Conservation (phyloP, 2,888 invertebrate genomes). For the Drosophila ezoana region DNA sequence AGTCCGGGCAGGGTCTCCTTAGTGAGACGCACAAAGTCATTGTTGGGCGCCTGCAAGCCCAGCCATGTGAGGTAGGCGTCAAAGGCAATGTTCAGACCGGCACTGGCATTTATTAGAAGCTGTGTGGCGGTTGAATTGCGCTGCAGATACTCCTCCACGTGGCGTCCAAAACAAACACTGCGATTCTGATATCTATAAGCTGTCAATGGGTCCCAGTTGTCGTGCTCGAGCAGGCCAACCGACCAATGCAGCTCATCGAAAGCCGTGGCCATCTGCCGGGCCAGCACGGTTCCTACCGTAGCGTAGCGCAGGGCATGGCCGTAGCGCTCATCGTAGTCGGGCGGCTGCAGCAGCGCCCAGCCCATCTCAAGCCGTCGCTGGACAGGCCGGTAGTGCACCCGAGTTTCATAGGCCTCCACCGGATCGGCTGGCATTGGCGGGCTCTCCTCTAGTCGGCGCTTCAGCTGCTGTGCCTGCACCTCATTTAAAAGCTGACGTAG, state of each 20-base stretch:
- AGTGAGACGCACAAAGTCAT: slow-evolving; percentile 66
- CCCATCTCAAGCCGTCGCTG: slow-evolving; percentile 76
- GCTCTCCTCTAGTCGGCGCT: slow-evolving; percentile 63
- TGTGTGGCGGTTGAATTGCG: slow-evolving; percentile 53
- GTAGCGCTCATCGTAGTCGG: slow-evolving; percentile 71
- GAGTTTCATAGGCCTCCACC: slow-evolving; percentile 75
- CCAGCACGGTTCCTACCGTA: slow-evolving; percentile 71
- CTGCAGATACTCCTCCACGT: slow-evolving; percentile 72
- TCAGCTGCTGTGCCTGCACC: slow-evolving; percentile 50
- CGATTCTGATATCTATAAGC: slow-evolving; percentile 70
- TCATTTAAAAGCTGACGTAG: slow-evolving; percentile 60
- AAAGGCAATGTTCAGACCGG: slow-evolving; percentile 79
- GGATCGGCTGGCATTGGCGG: slow-evolving; percentile 58
- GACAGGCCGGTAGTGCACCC: slow-evolving; percentile 68
- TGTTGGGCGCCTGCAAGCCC: slow-evolving; percentile 70
- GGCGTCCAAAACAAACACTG: slow-evolving; percentile 73
- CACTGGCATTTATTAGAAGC: slow-evolving; percentile 68
- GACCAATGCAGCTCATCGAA: slow-evolving; percentile 82
- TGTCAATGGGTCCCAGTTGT: slow-evolving; percentile 75
- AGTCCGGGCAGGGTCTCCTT: slow-evolving; percentile 80
- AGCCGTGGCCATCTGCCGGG: slow-evolving; percentile 68
- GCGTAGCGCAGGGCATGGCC: slow-evolving; percentile 74
- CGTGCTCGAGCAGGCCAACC: slow-evolving; percentile 60
- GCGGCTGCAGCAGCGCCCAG: slow-evolving; percentile 78
- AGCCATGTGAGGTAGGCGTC: slow-evolving; percentile 81